Conservation (phyloP, 2,113 vertebrate genomes). For the Lasiurus borealis region DNA sequence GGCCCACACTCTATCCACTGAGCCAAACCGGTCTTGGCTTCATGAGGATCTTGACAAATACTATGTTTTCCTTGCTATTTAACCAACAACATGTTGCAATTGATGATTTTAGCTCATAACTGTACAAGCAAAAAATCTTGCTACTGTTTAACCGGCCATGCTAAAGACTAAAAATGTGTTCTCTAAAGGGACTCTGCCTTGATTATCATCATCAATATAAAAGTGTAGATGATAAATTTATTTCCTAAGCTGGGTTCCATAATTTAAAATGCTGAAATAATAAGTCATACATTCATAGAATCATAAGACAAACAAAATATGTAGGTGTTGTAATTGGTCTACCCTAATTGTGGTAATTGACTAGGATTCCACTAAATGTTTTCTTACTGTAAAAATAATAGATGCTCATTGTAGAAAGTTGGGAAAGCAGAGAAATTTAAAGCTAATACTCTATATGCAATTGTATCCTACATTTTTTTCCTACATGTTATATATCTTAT, state of each 20-base stretch:
- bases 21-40: no score
- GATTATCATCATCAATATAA: conserved; percentile 33
- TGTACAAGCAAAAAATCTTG: not conserved
- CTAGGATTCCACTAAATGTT: not conserved
- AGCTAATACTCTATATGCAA: not conserved
- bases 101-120: conserved; percentile 9
- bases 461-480: not conserved
- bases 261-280: conserved; percentile 54
- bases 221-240: conserved; percentile 24
- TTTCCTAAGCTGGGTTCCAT: conserved; percentile 30
- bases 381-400: not conserved
- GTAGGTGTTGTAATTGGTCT: not conserved
- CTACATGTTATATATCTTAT: not conserved
- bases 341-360: not conserved
- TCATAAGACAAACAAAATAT: conserved; percentile 28
- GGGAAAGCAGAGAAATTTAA: not conserved
- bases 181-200: not conserved
- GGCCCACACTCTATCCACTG: no score
- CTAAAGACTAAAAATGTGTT: conserved; percentile 31
- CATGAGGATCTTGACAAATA: not conserved
- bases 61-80: conserved; percentile 7
- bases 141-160: not conserved
- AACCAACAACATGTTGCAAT: not conserved
- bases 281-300: conserved; percentile 11
- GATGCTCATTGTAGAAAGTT: not conserved